Evolutionary conservation across 2,113 vertebrate species (phyloP).

Genomic region (Nymphicus hollandicus): DNA sequence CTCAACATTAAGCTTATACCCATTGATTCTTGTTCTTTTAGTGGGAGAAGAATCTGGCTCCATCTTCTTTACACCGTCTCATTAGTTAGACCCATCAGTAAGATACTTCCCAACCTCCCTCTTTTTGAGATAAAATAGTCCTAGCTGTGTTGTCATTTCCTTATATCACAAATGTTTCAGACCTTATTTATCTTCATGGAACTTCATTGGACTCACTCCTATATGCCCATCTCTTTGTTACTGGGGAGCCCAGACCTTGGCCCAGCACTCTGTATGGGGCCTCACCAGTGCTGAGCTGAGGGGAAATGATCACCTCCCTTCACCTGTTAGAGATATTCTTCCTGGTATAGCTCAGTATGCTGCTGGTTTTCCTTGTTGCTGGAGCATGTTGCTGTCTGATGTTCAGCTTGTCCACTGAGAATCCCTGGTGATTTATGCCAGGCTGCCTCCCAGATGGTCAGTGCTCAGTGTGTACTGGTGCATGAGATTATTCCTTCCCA

Average conservation of each 20-base stretch:
- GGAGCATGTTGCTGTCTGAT: neutral
- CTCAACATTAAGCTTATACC: neutral
- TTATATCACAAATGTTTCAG: neutral
- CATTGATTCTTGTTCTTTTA: neutral
- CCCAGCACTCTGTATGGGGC: neutral
- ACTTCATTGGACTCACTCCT: neutral
- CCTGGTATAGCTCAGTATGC: neutral
- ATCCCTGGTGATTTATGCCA: neutral
- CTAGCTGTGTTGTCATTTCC: neutral
- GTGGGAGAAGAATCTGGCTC: neutral
- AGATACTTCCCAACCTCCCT: neutral
- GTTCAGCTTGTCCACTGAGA: neutral
- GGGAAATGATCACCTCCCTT: neutral
- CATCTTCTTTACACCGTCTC: neutral
- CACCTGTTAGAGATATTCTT: neutral
- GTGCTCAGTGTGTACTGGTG: neutral
- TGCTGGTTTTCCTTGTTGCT: neutral
- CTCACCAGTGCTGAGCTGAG: neutral
- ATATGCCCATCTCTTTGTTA: accelerated
- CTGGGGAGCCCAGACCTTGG: neutral
- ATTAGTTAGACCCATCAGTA: neutral
- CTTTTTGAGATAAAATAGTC: neutral
- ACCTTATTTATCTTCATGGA: neutral
- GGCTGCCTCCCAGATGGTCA: neutral
- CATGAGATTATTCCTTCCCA: neutral